Percentiles rank a stretch among this genome's conserved stretches.
These are phyloP conservation scores for Campylomormyrus numenius DNA, from an alignment of 2,113 vertebrate species.

Conservation along the genomic window DNA sequence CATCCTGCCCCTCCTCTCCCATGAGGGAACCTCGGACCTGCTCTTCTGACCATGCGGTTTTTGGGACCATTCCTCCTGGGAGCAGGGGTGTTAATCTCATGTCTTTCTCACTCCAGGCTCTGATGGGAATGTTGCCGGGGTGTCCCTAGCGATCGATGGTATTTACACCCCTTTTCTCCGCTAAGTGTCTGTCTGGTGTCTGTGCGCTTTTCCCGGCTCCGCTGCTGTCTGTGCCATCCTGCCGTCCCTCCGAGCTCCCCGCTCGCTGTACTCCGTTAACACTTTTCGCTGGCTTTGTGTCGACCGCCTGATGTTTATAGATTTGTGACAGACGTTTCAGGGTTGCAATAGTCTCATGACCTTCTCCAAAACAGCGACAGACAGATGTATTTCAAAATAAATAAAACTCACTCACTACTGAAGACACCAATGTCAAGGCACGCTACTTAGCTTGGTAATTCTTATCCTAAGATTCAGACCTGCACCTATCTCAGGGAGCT, in stretches of 20 bases:
- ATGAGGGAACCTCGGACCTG: neutral
- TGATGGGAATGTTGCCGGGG: conserved; percentile 49
- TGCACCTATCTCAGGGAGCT: neutral
- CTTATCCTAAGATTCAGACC: neutral
- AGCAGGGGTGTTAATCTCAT: conserved; percentile 30
- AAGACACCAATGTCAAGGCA: neutral
- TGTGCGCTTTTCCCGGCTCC: conserved; percentile 19
- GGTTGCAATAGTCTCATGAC: neutral
- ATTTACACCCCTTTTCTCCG: conserved; percentile 53
- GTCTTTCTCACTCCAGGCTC: conserved; percentile 54
- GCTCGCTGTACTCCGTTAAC: neutral
- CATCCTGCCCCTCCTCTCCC: neutral
- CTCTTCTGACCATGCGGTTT: neutral
- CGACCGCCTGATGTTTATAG: neutral
- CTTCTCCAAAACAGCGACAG: neutral
- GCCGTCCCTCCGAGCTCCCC: neutral
- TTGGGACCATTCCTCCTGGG: neutral
- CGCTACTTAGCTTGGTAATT: neutral
- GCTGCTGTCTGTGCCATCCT: neutral
- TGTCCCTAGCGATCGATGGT: conserved; percentile 48
- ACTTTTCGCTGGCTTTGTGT: neutral
- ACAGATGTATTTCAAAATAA: neutral
- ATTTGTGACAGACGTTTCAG: neutral
- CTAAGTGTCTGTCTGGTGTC: conserved; percentile 35
- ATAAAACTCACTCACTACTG: neutral